Conservation (phyloP, 2,888 invertebrate genomes). For the Xanthorhoe spadicearia region DNA sequence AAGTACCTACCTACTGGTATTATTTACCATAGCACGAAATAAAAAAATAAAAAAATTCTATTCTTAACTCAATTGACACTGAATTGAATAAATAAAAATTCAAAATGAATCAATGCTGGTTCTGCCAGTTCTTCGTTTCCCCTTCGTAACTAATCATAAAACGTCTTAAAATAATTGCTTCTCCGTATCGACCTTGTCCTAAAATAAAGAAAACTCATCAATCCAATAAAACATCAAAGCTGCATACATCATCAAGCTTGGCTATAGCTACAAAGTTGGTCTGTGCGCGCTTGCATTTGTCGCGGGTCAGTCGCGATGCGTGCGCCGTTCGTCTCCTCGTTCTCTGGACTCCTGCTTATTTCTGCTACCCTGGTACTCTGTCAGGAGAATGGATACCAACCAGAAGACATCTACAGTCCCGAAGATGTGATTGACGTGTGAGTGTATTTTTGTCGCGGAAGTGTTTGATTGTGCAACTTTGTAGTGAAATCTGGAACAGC, state of each 20-base stretch:
- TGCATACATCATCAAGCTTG: constrained; percentile 37
- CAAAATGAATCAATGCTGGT: too few species aligned
- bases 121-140: too few species aligned
- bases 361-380: constrained; percentile 70
- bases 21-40: too few species aligned
- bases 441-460: constrained; percentile 55
- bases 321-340: constrained; percentile 71
- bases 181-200: constrained; percentile 16
- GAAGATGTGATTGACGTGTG: constrained; percentile 77
- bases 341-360: constrained; percentile 63
- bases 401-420: constrained; percentile 67
- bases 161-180: neutral
- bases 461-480: constrained; percentile 28
- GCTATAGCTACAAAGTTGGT: constrained; percentile 55
- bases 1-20: too few species aligned
- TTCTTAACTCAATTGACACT: too few species aligned
- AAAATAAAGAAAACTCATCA: constrained; percentile 26
- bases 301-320: constrained; percentile 78
- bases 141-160: neutral
- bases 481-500: neutral
- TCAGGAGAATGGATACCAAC: constrained; percentile 70
- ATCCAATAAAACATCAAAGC: constrained; percentile 32
- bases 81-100: too few species aligned
- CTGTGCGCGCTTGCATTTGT: constrained; percentile 71
- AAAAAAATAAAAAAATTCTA: too few species aligned